Evolutionary conservation across 2,888 invertebrate genomes (phyloP), one percentile per base, ranked within the genome.

Genomic region (Lepidocyrtinus sp.): DNA sequence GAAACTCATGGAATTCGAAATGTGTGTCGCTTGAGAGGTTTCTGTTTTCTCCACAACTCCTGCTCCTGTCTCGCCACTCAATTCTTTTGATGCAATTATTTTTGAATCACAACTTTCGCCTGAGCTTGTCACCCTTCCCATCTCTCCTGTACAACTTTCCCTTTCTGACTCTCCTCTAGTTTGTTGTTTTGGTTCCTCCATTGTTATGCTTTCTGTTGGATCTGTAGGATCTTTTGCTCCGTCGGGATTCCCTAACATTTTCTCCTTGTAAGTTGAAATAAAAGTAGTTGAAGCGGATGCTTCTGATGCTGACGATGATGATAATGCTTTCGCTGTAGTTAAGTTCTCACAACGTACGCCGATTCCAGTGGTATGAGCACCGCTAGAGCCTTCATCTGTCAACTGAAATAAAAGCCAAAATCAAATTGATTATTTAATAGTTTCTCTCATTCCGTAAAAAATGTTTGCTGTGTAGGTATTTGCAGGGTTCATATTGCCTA

Each of bases 371-470:
- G 24, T 62, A 1, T 12, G 21, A 62, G 82, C 75, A 63, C 71
- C 74, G 36, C 76, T 69, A 75, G 73, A 83, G 71, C 75, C 78
- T 84, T 86, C 86, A 86, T 86, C 86, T 86, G 84, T 86, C 86
- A 85, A 86, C 86, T 86, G 83, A 55, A 82, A 50, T 19, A 73
- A 80, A 67, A 71, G 64, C 68, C 36, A 59, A 59, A 72, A 1
- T 25, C 45, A 68, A 27, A 68, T 24, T 9, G 19, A 79, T 69
- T 74, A 71, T 17, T 46, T 63, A 55, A 55, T 55, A n/a, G 55
- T n/a, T 55, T 36, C 12, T n/a, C n/a, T n/a, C n/a, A n/a, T n/a
- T n/a, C n/a, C n/a, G n/a, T n/a, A n/a, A n/a, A n/a, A n/a, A n/a
- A n/a, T n/a, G n/a, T n/a, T n/a, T n/a, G n/a, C n/a, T n/a, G n/a